phyloP scores from a whole-genome alignment of 2,888 invertebrate genomes.

The Dynastes grantii region DNA sequence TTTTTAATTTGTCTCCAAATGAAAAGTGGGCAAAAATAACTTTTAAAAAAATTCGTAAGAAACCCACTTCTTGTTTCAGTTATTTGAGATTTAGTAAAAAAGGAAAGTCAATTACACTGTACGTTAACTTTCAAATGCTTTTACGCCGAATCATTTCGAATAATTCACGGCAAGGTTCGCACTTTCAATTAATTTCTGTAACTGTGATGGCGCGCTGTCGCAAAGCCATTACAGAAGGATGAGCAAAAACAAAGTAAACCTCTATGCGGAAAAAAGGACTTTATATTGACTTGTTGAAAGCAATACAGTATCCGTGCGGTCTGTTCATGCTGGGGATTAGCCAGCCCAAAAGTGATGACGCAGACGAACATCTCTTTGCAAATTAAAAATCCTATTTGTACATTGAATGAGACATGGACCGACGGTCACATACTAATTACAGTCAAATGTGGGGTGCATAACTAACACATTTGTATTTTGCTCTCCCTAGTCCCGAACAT shows the following conservation, averaged over 20 bases:
- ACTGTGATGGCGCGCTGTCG: not conserved
- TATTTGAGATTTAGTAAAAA: too few relatives aligned
- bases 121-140: not conserved
- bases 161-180: conserved; percentile 9
- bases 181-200: conserved; percentile 16
- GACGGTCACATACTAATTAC: conserved; percentile 50
- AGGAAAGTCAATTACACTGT: too few relatives aligned
- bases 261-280: conserved; percentile 40
- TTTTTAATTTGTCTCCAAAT: too few relatives aligned
- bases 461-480: conserved; percentile 48
- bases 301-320: conserved; percentile 29
- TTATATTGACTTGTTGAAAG: conserved; percentile 43
- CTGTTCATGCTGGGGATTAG: conserved; percentile 23
- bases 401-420: conserved; percentile 44
- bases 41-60: too few relatives aligned
- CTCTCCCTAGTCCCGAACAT: conserved; percentile 38
- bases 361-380: conserved; percentile 47
- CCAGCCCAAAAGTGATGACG: conserved; percentile 41
- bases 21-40: too few relatives aligned
- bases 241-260: conserved; percentile 39
- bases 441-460: conserved; percentile 50
- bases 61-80: too few relatives aligned
- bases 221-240: conserved; percentile 20
- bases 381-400: conserved; percentile 49
- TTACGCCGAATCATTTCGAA: not conserved